phyloP scores from a whole-genome alignment of 1,140 invertebrate genomes.

The Marisa cornuarietis region DNA sequence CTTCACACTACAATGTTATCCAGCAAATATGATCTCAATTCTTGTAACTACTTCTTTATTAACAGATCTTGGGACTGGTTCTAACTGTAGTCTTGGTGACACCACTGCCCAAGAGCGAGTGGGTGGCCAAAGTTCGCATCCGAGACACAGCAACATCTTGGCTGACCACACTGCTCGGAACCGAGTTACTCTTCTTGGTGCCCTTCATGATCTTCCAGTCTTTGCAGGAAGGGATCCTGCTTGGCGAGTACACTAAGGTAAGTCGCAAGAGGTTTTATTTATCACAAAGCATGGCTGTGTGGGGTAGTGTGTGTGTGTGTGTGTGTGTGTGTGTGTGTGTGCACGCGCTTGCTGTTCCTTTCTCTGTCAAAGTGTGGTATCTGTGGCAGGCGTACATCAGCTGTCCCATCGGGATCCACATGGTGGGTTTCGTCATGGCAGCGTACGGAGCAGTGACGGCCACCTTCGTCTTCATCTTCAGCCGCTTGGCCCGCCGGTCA shows the following conservation, averaged over 20 bases:
- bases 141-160: conserved; percentile 30
- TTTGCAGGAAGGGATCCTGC: conserved; percentile 40
- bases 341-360: background rate
- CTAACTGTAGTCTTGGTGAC: conserved; percentile 34
- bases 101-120: conserved; percentile 37
- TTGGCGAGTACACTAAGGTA: conserved; percentile 45
- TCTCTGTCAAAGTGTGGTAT: background rate
- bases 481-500: conserved; percentile 89
- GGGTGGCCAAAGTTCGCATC: conserved; percentile 21
- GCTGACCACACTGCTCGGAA: conserved; percentile 35
- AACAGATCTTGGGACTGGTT: conserved; percentile 32
- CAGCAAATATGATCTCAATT: no score
- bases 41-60: no score
- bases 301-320: background rate
- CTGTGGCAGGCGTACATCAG: conserved; percentile 84
- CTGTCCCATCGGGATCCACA: conserved; percentile 88
- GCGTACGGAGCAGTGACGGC: conserved; percentile 93
- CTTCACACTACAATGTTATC: no score
- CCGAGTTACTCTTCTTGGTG: conserved; percentile 38
- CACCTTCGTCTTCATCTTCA: conserved; percentile 87
- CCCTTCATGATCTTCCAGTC: conserved; percentile 45
- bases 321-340: background rate
- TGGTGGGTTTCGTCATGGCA: conserved; percentile 95
- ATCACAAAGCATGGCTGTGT: no score
- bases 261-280: background rate